A percentile compares a stretch with the other conserved stretches of the same genome.
These are phyloP conservation scores for Actinia equina DNA, from an alignment of 64 coral and sea anemone genomes.

Conservation along the genomic window DNA sequence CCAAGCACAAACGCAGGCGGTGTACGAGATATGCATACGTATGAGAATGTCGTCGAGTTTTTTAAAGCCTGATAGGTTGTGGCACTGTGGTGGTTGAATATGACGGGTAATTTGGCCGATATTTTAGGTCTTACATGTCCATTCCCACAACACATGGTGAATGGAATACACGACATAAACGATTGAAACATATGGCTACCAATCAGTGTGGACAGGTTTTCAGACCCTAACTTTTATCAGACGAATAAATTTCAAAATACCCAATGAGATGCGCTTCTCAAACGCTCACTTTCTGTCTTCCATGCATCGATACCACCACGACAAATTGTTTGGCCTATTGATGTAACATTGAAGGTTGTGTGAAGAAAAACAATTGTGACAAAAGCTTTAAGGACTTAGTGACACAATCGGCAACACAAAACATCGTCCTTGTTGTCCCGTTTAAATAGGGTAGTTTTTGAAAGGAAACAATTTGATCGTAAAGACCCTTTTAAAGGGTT, in stretches of 20 bases:
- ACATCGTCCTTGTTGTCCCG: background rate
- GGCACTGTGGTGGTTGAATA: background rate
- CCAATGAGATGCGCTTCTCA: background rate
- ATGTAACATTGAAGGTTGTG: slow-evolving; percentile 13
- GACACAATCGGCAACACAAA: background rate
- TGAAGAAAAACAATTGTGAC: slow-evolving; percentile 1
- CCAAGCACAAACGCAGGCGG: slow-evolving; percentile 74
- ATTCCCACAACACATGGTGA: background rate
- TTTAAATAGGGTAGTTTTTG: background rate
- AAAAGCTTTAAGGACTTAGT: slow-evolving; percentile 7
- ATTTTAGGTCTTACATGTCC: background rate
- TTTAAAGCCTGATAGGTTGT: background rate
- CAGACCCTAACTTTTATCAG: background rate
- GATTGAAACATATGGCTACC: slow-evolving; percentile 21
- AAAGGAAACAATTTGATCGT: slow-evolving; percentile 17
- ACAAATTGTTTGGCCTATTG: background rate
- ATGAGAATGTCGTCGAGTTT: background rate
- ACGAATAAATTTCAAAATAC: slow-evolving; percentile 10
- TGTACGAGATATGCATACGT: background rate
- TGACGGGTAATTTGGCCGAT: background rate
- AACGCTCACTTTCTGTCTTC: background rate
- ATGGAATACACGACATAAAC: background rate
- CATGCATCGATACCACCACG: background rate
- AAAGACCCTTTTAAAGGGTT: slow-evolving; percentile 37
- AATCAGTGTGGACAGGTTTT: background rate